Evolutionary conservation across 1,140 invertebrate species (phyloP).

Genomic region (Hyles vespertilio): DNA sequence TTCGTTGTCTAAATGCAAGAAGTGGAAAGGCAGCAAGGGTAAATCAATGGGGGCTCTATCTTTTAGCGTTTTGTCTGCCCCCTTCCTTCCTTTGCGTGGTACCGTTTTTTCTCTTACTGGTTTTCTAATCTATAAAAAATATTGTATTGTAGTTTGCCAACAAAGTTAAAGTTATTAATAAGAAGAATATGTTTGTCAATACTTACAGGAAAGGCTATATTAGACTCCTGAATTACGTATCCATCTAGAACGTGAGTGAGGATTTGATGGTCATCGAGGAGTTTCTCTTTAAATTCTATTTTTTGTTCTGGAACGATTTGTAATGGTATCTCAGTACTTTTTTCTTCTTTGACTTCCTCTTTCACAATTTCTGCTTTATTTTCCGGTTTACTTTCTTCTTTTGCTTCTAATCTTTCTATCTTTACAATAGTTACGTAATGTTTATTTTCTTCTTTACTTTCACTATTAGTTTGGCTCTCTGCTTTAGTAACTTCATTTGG

Average conservation of each 20-base stretch:
- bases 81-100: constrained; percentile 20
- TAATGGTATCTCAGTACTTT: not conserved
- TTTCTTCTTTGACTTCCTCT: not conserved
- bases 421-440: not conserved
- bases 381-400: not conserved
- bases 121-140: constrained; percentile 39
- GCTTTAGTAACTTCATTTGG: constrained; percentile 5
- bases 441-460: constrained; percentile 7
- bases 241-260: constrained; percentile 63
- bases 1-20: constrained; percentile 19
- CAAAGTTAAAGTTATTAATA: no score
- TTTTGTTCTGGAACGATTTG: constrained; percentile 2
- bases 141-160: not conserved
- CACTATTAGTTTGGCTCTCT: not conserved
- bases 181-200: not conserved
- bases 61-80: constrained; percentile 21
- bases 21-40: constrained; percentile 22
- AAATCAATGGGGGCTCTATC: constrained; percentile 16
- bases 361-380: constrained; percentile 5
- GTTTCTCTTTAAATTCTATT: constrained; percentile 6
- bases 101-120: constrained; percentile 48
- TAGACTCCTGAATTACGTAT: constrained; percentile 66
- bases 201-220: constrained; percentile 65
- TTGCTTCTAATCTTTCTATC: not conserved
- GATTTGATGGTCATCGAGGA: constrained; percentile 3